Evolutionary conservation across 2,797 vertebrate species (phyloP).

Genomic region (Enteromius afrohamiltoni): DNA sequence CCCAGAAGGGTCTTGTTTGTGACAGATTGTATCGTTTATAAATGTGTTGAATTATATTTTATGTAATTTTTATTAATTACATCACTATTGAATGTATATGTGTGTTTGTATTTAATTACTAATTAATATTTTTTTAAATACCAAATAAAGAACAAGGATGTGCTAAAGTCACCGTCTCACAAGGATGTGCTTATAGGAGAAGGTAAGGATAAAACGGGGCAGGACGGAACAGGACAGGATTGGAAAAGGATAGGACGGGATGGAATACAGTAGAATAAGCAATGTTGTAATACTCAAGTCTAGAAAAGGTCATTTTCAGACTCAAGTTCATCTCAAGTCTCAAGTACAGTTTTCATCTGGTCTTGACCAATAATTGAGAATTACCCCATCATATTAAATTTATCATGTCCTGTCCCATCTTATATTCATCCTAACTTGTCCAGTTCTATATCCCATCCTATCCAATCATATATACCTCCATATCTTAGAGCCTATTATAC

Average conservation of each 20-base stretch:
- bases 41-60: background rate
- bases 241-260: background rate
- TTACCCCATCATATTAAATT: background rate
- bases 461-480: background rate
- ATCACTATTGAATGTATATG: background rate
- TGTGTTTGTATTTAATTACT: background rate
- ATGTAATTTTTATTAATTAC: background rate
- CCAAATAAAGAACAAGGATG: background rate
- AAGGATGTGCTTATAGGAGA: background rate
- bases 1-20: background rate
- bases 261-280: background rate
- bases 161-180: no score
- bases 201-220: background rate
- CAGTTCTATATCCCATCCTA: background rate
- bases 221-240: background rate
- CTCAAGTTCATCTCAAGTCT: background rate
- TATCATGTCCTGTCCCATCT: background rate
- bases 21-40: background rate
- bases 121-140: background rate
- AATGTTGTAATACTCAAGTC: background rate
- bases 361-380: background rate
- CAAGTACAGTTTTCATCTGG: no score
- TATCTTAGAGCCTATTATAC: background rate
- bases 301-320: background rate
- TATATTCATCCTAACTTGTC: background rate